Base-by-base conservation (phyloP, 1,140 invertebrate species). In the Polypedilum pembai region DNA sequence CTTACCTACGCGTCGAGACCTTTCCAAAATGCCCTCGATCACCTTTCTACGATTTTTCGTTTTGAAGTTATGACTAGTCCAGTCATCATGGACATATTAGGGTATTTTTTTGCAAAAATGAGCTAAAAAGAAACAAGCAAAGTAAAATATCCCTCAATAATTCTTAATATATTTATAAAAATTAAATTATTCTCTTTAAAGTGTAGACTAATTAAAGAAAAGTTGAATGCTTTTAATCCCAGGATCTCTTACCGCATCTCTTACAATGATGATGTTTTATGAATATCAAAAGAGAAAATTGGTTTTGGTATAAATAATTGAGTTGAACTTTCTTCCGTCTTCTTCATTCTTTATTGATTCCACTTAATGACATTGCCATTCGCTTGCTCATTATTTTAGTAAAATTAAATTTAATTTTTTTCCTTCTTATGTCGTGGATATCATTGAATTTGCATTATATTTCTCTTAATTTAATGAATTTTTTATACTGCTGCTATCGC, bases 171-270 rank as follows among this genome's bases (percentile, higher is more conserved):
- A 18, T 69, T 69, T 69, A 69, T 69, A 18, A 69, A 21, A 69
- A 69, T 69, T 17, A 20, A 69, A 69, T 69, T 69, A 69, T 20
- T 18, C 4, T 18, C n/a, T 69, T 69, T 20, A 33, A 33, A 69
- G 17, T 69, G 65, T 18, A 69, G 65, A 69, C 65, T 69, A 69
- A 69, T 69, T 69, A 69, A n/a, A 20, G n/a, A 69, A 69, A 69
- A 18, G 65, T 69, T 69, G 10, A 69, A 69, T 69, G 65, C 17
- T 69, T 20, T 69, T 69, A 8, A 69, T 20, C 20, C 20, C 65
- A 18, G 5, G 17, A 7, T 69, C 65, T 20, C 1, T 0, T 21
- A 20, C n/a, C n/a, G 10, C 45, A 56, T n/a, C 4, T 69, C 65
- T 1, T 21, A 8, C 18, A 1, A 12, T n/a, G n/a, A n/a, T 66